Evolutionary conservation across 2,888 invertebrate genomes (phyloP).

Genomic region (Brachypalpus laphriformis): DNA sequence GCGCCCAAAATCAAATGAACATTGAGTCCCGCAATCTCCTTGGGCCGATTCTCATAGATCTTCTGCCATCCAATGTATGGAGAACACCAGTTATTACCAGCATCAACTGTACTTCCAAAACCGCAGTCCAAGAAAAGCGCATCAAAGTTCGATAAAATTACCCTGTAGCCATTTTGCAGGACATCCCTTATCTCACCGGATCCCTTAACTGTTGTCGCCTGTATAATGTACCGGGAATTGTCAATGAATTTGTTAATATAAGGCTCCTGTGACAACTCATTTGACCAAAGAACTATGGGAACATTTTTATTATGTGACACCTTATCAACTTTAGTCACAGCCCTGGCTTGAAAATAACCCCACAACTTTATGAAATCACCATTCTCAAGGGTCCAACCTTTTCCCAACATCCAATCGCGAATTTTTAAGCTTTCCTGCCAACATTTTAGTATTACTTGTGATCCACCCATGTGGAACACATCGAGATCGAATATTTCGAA

Average conservation of each 20-base stretch:
- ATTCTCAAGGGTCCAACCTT: constrained; percentile 85
- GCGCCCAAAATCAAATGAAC: constrained; percentile 85
- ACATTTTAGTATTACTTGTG: constrained; percentile 86
- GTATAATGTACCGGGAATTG: constrained; percentile 89
- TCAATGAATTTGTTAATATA: constrained; percentile 86
- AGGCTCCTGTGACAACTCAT: constrained; percentile 87
- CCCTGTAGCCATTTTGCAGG: constrained; percentile 86
- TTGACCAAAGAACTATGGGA: constrained; percentile 90
- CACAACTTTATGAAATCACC: constrained; percentile 86
- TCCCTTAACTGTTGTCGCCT: constrained; percentile 91
- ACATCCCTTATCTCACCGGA: constrained; percentile 80
- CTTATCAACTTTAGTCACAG: constrained; percentile 72
- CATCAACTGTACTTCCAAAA: constrained; percentile 89
- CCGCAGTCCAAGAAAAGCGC: constrained; percentile 92
- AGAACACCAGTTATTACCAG: constrained; percentile 91
- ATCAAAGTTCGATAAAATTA: constrained; percentile 92
- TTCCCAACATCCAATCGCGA: constrained; percentile 85
- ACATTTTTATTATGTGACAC: constrained; percentile 83
- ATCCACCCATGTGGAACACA: constrained; percentile 93
- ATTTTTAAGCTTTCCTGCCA: constrained; percentile 88
- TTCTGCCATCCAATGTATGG: constrained; percentile 94
- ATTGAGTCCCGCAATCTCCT: constrained; percentile 83
- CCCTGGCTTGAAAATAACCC: constrained; percentile 86
- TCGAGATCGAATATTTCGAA: constrained; percentile 84
- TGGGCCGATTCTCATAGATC: constrained; percentile 89